These are phyloP conservation scores for Procambarus clarkii DNA, from an alignment of 1,140 invertebrate species.

Conservation along the genomic window DNA sequence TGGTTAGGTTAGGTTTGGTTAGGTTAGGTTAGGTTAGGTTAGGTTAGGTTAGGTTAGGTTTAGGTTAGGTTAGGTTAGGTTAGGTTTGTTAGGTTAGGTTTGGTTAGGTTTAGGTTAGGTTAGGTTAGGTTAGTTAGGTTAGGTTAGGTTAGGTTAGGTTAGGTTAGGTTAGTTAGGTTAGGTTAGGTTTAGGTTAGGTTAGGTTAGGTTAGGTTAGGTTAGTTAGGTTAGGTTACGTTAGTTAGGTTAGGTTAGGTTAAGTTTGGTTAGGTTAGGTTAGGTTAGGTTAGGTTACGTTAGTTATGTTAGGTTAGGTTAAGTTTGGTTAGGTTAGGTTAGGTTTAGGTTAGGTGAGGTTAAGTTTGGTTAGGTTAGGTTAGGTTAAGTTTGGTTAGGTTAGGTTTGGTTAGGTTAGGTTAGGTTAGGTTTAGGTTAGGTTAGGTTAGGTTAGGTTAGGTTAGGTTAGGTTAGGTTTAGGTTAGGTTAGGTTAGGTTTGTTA, in stretches of 20 bases:
- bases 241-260: constrained; percentile 6
- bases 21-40: constrained; percentile 10
- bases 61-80: constrained; percentile 10
- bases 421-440: too few relatives aligned
- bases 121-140: not conserved
- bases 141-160: constrained; percentile 6
- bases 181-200: too few relatives aligned
- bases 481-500: constrained; percentile 1
- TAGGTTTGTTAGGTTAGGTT: not conserved
- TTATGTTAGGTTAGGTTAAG: too few relatives aligned
- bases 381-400: too few relatives aligned
- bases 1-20: constrained; percentile 6
- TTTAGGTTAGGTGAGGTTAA: too few relatives aligned
- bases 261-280: constrained; percentile 6
- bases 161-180: constrained; percentile 10
- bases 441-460: constrained; percentile 6
- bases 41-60: too few relatives aligned
- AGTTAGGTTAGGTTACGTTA: too few relatives aligned
- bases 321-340: too few relatives aligned
- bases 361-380: too few relatives aligned
- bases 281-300: constrained; percentile 10
- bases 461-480: too few relatives aligned
- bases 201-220: constrained; percentile 6
- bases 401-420: constrained; percentile 10
- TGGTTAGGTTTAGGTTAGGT: too few relatives aligned